These are phyloP conservation scores for Psephotus haematonotus DNA, from an alignment of 2,113 vertebrate genomes.

Conservation along the genomic window DNA sequence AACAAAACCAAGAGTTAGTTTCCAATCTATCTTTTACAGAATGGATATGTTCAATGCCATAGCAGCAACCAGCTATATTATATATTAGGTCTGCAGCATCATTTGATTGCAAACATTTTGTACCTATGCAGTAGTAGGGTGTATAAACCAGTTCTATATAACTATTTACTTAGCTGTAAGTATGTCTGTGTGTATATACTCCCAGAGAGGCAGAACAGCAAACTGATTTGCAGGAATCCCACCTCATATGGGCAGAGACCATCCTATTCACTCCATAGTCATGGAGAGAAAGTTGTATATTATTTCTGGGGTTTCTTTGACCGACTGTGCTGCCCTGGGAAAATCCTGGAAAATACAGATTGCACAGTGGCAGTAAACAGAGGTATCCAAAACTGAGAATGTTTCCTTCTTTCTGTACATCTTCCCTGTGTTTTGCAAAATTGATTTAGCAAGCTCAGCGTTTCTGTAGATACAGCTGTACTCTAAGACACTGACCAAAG, in stretches of 20 bases:
- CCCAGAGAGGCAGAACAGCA: background rate
- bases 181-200: no score
- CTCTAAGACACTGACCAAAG: background rate
- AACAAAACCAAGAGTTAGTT: background rate
- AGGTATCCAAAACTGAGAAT: background rate
- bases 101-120: background rate
- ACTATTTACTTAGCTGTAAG: background rate
- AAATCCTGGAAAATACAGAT: background rate
- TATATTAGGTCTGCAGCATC: background rate
- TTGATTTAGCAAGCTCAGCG: background rate
- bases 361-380: background rate
- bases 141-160: background rate
- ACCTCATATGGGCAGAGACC: background rate
- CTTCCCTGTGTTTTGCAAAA: background rate
- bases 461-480: background rate
- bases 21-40: background rate
- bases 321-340: background rate
- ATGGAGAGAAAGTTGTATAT: background rate
- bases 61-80: background rate
- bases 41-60: background rate
- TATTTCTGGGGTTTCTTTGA: conserved; percentile 7
- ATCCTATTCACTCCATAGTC: background rate
- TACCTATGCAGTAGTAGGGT: background rate
- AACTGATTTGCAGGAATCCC: background rate
- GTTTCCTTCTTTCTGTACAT: background rate